These are phyloP conservation scores for Spea bombifrons DNA, from an alignment of 2,113 vertebrate species.

Conservation along the genomic window DNA sequence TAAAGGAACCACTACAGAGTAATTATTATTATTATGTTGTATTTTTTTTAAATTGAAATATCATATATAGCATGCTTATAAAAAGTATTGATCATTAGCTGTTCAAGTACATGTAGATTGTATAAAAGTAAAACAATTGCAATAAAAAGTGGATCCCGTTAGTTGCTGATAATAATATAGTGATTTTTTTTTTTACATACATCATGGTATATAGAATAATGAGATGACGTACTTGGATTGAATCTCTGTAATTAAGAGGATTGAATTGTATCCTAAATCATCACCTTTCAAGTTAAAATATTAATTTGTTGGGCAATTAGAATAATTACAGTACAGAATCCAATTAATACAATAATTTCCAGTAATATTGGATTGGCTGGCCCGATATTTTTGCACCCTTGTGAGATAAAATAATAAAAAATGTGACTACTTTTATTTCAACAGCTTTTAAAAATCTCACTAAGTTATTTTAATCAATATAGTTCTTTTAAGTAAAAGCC, in stretches of 20 bases:
- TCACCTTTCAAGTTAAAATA: slow-evolving; percentile 58
- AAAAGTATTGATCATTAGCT: no score
- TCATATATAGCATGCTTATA: no score
- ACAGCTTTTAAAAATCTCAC: slow-evolving; percentile 71
- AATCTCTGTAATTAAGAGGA: slow-evolving; percentile 1
- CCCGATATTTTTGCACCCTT: slow-evolving; percentile 66
- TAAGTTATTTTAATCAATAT: slow-evolving; percentile 91
- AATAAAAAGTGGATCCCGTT: no score
- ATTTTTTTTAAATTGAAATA: no score
- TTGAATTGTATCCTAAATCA: slow-evolving; percentile 29
- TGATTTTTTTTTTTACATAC: not conserved
- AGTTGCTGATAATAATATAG: not conserved
- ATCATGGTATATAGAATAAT: not conserved
- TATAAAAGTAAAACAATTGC: no score
- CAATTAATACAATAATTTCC: slow-evolving; percentile 70
- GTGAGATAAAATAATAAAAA: slow-evolving; percentile 73
- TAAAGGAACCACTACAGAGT: no score
- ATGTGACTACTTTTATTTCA: slow-evolving; percentile 78
- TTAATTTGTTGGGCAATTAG: slow-evolving; percentile 60
- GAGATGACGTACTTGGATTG: not conserved
- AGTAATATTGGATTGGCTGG: slow-evolving; percentile 61
- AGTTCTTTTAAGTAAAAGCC: slow-evolving; percentile 91
- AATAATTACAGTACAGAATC: slow-evolving; percentile 60
- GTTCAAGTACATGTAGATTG: no score
- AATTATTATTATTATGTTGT: no score